Evolutionary conservation across 2,113 vertebrate genomes (phyloP).

Genomic region (Aegotheles bennettii): DNA sequence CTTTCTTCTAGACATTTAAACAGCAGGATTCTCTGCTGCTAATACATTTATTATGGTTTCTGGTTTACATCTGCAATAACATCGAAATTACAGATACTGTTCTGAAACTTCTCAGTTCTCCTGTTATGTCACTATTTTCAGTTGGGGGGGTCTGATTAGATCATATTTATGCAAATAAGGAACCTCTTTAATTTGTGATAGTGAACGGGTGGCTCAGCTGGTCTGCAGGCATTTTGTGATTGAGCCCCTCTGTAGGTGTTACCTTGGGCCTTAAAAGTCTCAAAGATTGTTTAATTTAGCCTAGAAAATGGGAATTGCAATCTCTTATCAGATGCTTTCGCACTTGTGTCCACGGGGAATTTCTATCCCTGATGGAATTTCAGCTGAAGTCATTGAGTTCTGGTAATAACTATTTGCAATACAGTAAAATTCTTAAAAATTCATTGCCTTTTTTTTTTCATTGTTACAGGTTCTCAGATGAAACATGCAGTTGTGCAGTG

Average conservation of each 20-base stretch:
- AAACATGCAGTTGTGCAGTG: slow-evolving; percentile 87
- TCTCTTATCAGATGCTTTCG: neutral
- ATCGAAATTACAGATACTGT: accelerated
- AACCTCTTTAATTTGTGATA: neutral
- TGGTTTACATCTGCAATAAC: neutral
- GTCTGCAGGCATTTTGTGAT: neutral
- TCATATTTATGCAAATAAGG: neutral
- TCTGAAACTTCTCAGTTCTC: neutral
- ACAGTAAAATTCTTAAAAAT: neutral
- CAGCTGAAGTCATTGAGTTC: neutral
- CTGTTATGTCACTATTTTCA: neutral
- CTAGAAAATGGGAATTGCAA: neutral
- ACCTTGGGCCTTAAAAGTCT: neutral
- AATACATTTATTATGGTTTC: too few species aligned
- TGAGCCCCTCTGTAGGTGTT: neutral
- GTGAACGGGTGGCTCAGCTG: neutral
- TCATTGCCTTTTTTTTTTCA: neutral
- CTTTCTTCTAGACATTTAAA: neutral
- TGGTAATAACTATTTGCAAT: neutral
- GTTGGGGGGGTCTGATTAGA: neutral
- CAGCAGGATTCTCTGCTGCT: neutral
- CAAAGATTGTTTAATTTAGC: neutral
- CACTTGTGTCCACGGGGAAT: neutral
- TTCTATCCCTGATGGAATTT: neutral
- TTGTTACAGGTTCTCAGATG: slow-evolving; percentile 59